phyloP scores from a whole-genome alignment of 2,888 invertebrate species.

The Cristatella mucedo region DNA sequence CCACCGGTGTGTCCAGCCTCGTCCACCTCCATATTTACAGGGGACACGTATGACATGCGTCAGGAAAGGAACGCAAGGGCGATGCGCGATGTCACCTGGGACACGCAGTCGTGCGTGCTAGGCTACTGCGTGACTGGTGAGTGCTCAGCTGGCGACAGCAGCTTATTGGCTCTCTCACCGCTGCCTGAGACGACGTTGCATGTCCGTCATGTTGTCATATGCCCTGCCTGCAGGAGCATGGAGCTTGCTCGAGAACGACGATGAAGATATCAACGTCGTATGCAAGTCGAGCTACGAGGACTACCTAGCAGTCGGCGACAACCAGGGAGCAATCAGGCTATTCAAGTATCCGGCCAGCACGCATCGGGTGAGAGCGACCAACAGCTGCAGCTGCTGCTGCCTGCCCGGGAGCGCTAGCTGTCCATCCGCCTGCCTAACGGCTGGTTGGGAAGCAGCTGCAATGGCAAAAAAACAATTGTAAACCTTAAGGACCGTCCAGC shows the following conservation, averaged over 20 bases:
- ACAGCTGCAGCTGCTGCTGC: too few relatives aligned
- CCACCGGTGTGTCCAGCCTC: too few relatives aligned
- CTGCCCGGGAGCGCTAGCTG: too few relatives aligned
- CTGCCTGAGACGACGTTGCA: too few relatives aligned
- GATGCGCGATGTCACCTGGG: conserved; percentile 20
- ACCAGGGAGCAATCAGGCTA: conserved; percentile 68
- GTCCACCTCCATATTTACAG: too few relatives aligned
- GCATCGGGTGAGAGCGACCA: conserved; percentile 56
- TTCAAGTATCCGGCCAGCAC: conserved; percentile 76
- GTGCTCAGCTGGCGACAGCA: too few relatives aligned
- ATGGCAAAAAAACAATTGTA: too few relatives aligned
- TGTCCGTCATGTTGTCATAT: too few relatives aligned
- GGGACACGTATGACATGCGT: conserved; percentile 18
- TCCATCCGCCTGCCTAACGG: too few relatives aligned
- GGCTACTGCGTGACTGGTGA: conserved; percentile 18
- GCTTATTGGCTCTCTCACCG: too few relatives aligned
- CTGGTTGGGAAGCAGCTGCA: too few relatives aligned
- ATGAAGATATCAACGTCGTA: conserved; percentile 21
- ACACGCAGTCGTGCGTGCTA: conserved; percentile 18
- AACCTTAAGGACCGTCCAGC: too few relatives aligned
- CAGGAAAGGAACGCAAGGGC: conserved; percentile 15
- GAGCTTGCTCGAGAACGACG: conserved; percentile 20
- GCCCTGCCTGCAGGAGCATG: conserved; percentile 27
- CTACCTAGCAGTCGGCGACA: conserved; percentile 65
- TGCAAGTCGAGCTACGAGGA: conserved; percentile 46